These are phyloP conservation scores for Tiliqua scincoides DNA, from an alignment of 2,113 vertebrate genomes.

Conservation along the genomic window DNA sequence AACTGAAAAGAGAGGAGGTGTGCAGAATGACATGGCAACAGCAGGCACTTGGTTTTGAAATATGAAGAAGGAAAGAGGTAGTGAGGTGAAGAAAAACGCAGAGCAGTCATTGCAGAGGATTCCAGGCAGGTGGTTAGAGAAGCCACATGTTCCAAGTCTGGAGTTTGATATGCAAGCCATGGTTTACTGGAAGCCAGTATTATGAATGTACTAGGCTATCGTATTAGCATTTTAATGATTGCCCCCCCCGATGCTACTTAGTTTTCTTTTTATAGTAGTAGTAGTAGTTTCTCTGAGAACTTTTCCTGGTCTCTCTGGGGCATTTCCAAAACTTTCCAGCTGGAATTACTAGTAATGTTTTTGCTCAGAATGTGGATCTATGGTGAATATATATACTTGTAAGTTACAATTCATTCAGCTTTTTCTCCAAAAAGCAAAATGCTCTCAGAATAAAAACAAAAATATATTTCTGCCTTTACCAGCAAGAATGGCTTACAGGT, in stretches of 20 bases:
- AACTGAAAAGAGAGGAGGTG: too few species aligned
- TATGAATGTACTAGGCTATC: too few species aligned
- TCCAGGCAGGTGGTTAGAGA: too few species aligned
- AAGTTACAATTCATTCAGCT: not conserved
- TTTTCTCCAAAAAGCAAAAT: not conserved
- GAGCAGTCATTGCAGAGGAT: too few species aligned
- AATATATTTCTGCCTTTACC: not conserved
- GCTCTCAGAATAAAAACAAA: too few species aligned
- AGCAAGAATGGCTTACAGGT: not conserved
- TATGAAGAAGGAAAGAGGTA: too few species aligned
- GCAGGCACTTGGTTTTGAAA: too few species aligned
- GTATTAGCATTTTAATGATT: not conserved
- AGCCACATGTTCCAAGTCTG: not conserved
- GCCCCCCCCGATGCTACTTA: too few species aligned
- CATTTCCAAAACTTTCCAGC: not conserved
- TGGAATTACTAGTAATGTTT: not conserved
- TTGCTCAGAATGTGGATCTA: not conserved
- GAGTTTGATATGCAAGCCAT: not conserved
- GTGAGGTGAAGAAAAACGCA: too few species aligned
- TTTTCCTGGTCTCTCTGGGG: not conserved
- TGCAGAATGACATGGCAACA: too few species aligned
- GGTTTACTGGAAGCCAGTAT: not conserved
- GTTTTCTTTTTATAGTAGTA: not conserved
- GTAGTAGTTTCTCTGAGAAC: too few species aligned
- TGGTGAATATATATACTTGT: too few species aligned